Base-by-base conservation (phyloP, 2,113 vertebrate species). In the Dolichallabes microphthalmus region DNA sequence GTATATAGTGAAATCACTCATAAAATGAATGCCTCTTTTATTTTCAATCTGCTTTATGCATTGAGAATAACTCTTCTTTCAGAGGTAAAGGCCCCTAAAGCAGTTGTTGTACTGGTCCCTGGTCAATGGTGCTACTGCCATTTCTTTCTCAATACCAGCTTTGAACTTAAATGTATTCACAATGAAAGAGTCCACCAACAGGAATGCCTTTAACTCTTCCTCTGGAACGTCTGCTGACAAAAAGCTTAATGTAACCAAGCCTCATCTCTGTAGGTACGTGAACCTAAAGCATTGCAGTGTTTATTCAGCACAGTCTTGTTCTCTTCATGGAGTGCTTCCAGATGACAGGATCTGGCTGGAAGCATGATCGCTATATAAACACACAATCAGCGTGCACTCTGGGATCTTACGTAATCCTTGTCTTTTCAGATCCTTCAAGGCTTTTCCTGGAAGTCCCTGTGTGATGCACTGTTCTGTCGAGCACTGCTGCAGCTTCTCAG, bases 271-370 rank as follows among this genome's bases (percentile, higher is more conserved):
- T 19, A 60, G 63, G 35, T 71, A 14, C 39, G 17, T n/a, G 50
- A 58, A 30, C 30, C 30, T 35, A 27, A 14, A 60, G 55, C 20
- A 2, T 25, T 79, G 11, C 58, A 25, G 20, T 84, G 82, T 84
- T 88, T 88, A 68, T 82, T 82, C 61, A 71, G 19, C 25, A 22
- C 27, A 19, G 73, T 27, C 66, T 45, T 22, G 32, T 30, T 78
- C 63, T 73, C 58, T 60, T 53, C 32, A 60, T 27, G 20, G 78
- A 86, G 58, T n/a, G 53, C 25, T 73, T 64, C 50, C 82, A 87
- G 79, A 55, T 66, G 82, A 86, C 30, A 82, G 69, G 45, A 73
- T 77, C 63, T 76, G 39, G 76, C 61, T 60, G 30, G 35, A 81
- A 39, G 57, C 27, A 35, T 78, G 73, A 64, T 22, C 13, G 52